Base-by-base conservation (phyloP, 2,797 vertebrate species). In the Pteronotus mesoamericanus region DNA sequence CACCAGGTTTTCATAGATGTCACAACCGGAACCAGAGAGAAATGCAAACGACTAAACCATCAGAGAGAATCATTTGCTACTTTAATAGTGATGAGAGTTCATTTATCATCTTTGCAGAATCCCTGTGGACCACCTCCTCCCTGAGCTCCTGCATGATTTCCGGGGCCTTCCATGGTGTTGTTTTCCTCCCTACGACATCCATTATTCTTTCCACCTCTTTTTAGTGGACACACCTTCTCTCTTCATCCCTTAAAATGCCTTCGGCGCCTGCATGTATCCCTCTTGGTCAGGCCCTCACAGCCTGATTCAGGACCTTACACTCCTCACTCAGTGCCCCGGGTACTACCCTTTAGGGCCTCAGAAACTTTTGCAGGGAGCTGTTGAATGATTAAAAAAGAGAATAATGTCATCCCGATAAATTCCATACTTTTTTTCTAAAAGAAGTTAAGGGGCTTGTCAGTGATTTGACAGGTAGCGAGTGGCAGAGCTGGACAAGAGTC, bases 1-100 rank as follows among this genome's bases (percentile, higher is more conserved):
- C 55, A 22, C 6, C 11, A 61, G 46, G 11, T 87, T 48, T 85
- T 51, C 68, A 10, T 5, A 53, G 46, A 15, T 46, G 26, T 39
- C 39, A 19, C 64, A 57, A 74, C 61, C 34, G n/a, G 34, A 95
- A 19, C 48, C 37, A 79, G 37, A 92, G 75, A 89, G 55, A 93
- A 39, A 46, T 59, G 71, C 12, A 91, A 75, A 39, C 0, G 9
- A 46, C 32, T 32, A 11, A 26, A 53, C 2, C 9, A 6, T 37
- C 21, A 5, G 14, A 14, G 44, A 71, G 74, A 26, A 39, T 48
- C 55, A 32, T 12, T 55, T 6, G 14, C 44, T 51, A 21, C 19
- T 66, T 93, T 61, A 24, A 7, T 11, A 10, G 42, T 1, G 0
- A 4, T 69, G 51, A 2, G 37, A 16, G 32, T 72, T 44, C 83